Percentiles rank a stretch among this genome's conserved stretches.
These are phyloP conservation scores for Ditylenchus dipsaci DNA, from an alignment of 1,140 invertebrate species.

Conservation along the genomic window DNA sequence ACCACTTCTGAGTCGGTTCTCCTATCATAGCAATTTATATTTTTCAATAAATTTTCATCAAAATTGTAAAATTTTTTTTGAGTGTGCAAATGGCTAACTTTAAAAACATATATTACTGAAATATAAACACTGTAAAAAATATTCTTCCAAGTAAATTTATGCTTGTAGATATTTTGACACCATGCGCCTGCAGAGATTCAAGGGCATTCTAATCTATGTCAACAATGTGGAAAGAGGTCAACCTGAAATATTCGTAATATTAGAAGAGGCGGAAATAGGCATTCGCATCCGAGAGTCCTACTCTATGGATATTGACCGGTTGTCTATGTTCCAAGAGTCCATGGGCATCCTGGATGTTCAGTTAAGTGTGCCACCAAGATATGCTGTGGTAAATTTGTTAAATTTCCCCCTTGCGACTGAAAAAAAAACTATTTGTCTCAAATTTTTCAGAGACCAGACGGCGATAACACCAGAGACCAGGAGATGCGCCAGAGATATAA, in stretches of 20 bases:
- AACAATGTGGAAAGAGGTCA: conserved; percentile 57
- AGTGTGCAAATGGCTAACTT: too few relatives aligned
- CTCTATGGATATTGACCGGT: conserved; percentile 53
- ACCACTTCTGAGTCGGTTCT: too few relatives aligned
- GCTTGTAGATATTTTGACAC: conserved; percentile 50
- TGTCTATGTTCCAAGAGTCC: conserved; percentile 53
- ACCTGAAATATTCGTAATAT: conserved; percentile 56
- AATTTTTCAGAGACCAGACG: conserved; percentile 51
- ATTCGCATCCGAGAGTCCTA: conserved; percentile 55
- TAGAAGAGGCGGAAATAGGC: conserved; percentile 57
- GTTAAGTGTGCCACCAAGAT: conserved; percentile 50
- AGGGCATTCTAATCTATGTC: conserved; percentile 50
- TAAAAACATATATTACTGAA: too few relatives aligned
- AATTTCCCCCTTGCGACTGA: not conserved
- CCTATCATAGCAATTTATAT: too few relatives aligned
- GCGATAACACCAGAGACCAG: conserved; percentile 55
- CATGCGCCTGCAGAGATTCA: conserved; percentile 53
- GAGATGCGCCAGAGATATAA: conserved; percentile 48
- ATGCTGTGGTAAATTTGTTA: conserved; percentile 43
- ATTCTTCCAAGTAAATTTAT: too few relatives aligned
- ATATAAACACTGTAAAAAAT: too few relatives aligned
- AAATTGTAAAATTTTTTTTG: too few relatives aligned
- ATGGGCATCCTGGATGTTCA: conserved; percentile 56
- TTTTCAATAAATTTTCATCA: too few relatives aligned
- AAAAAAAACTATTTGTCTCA: not conserved